Percentiles rank a stretch among this genome's conserved stretches.
Conservation (phyloP, 1,140 invertebrate species). For the Pseudomyrmex concolor region DNA sequence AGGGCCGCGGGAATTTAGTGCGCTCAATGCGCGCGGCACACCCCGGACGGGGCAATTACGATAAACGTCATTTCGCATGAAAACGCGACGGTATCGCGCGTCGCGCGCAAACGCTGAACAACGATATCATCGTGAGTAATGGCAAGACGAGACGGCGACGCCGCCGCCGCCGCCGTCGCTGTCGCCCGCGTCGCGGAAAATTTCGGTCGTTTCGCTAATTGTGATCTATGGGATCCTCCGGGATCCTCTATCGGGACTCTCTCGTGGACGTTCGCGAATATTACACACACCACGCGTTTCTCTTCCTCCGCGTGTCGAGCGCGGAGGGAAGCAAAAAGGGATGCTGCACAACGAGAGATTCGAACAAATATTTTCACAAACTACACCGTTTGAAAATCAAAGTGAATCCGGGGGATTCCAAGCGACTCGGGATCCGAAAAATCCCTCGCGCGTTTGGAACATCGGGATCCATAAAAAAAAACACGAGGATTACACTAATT, state of each 20-base stretch:
- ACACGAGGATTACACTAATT: too few relatives aligned
- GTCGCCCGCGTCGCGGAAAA: slow-evolving; percentile 43
- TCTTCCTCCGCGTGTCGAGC: not conserved
- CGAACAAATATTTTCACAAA: slow-evolving; percentile 14
- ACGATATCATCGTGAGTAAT: slow-evolving; percentile 56
- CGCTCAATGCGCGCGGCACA: slow-evolving; percentile 36
- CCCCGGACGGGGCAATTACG: slow-evolving; percentile 53
- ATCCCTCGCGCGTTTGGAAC: not conserved
- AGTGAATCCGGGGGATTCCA: not conserved
- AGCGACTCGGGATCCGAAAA: not conserved
- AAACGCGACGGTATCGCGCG: slow-evolving; percentile 51
- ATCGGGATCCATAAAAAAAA: too few relatives aligned
- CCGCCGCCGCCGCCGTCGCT: not conserved
- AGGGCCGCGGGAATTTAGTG: slow-evolving; percentile 40
- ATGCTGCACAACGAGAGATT: too few relatives aligned
- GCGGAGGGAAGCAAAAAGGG: not conserved
- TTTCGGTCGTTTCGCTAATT: slow-evolving; percentile 48
- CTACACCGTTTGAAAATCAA: slow-evolving; percentile 9
- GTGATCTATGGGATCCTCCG: slow-evolving; percentile 32
- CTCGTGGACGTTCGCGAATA: not conserved
- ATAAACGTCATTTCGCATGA: slow-evolving; percentile 61
- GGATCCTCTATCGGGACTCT: slow-evolving; percentile 35
- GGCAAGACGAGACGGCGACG: slow-evolving; percentile 51
- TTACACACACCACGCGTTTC: too few relatives aligned
- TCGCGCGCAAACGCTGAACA: not conserved